Evolutionary conservation across 2,888 invertebrate species (phyloP).

Genomic region (Apotomis capreana): DNA sequence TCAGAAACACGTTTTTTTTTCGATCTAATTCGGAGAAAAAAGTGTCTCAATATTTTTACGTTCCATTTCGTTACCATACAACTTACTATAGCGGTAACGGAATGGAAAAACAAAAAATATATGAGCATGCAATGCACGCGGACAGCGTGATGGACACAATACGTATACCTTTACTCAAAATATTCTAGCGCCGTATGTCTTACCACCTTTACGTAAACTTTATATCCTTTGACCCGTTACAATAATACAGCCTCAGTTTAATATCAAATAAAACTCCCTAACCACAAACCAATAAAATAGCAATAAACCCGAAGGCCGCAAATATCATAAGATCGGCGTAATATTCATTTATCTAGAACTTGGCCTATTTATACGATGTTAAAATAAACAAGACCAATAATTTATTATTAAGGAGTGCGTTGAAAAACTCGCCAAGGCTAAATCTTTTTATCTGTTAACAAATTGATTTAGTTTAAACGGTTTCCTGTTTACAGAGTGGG

Average conservation of each 20-base stretch:
- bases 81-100: too few relatives aligned
- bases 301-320: slow-evolving; percentile 30
- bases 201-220: too few relatives aligned
- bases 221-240: not conserved
- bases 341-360: slow-evolving; percentile 46
- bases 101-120: too few relatives aligned
- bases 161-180: too few relatives aligned
- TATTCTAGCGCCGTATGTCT: too few relatives aligned
- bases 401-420: slow-evolving; percentile 38
- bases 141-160: too few relatives aligned
- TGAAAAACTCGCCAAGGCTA: slow-evolving; percentile 36
- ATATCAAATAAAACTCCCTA: slow-evolving; percentile 18
- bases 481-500: slow-evolving; percentile 36
- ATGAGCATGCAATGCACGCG: too few relatives aligned
- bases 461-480: slow-evolving; percentile 30
- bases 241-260: slow-evolving; percentile 5
- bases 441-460: slow-evolving; percentile 31
- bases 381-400: slow-evolving; percentile 46
- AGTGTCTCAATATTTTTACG: too few relatives aligned
- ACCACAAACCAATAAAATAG: slow-evolving; percentile 28
- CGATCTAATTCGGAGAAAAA: too few relatives aligned
- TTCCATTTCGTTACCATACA: too few relatives aligned
- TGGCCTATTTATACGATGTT: slow-evolving; percentile 47
- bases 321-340: slow-evolving; percentile 38
- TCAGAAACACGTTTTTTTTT: too few relatives aligned